These are phyloP conservation scores for Telmatochromis bifrenatus DNA, from an alignment of 2,113 vertebrate genomes.

Conservation along the genomic window DNA sequence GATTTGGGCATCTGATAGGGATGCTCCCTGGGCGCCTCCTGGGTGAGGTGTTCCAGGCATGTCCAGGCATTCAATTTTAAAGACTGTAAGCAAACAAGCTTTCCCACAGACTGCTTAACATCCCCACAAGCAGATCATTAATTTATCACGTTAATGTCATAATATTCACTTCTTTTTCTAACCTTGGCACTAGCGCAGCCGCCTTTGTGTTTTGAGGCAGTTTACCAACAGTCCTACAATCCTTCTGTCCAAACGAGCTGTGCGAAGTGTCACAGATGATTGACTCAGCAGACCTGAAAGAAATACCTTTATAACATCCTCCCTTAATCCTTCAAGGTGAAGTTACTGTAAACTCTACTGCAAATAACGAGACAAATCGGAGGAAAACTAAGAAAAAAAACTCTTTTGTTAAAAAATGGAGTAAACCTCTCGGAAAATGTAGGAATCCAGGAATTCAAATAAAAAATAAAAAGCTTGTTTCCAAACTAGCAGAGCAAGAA, in stretches of 20 bases:
- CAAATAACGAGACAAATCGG: neutral
- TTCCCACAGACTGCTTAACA: neutral
- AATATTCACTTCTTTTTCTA: neutral
- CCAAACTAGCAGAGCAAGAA: neutral
- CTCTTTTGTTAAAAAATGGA: neutral
- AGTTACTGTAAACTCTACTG: neutral
- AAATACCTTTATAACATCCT: neutral
- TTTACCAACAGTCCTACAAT: neutral
- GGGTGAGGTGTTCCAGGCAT: neutral
- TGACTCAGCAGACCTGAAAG: neutral
- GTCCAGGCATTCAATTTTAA: neutral
- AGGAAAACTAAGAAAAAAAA: neutral
- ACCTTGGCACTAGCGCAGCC: neutral
- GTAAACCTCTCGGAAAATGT: neutral
- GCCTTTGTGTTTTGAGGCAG: neutral
- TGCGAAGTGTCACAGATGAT: neutral
- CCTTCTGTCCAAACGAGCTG: constrained; percentile 2
- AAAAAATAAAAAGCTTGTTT: neutral
- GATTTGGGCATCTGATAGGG: rapidly evolving
- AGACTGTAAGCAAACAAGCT: neutral
- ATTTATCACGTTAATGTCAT: neutral
- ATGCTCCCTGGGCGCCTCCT: rapidly evolving
- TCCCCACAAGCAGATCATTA: neutral
- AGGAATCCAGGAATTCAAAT: neutral
- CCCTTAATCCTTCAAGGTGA: neutral